These are phyloP conservation scores for Cyanistes caeruleus DNA, from an alignment of 2,113 vertebrate species.

Conservation along the genomic window DNA sequence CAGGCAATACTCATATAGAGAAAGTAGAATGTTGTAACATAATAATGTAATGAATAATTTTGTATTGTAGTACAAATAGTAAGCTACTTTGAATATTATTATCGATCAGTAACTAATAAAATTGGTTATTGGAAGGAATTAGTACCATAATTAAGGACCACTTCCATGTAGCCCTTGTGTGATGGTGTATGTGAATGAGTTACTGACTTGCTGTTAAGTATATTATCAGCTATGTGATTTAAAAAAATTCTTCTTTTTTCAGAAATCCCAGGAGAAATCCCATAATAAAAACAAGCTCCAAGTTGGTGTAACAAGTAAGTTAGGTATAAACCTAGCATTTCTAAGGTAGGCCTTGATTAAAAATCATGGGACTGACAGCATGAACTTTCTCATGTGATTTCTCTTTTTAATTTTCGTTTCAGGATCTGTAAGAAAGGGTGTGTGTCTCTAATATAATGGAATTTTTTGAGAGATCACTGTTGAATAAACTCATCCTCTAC, in stretches of 20 bases:
- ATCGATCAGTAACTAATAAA: neutral
- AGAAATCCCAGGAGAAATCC: slow-evolving; percentile 89
- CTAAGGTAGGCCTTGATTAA: neutral
- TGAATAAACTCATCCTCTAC: neutral
- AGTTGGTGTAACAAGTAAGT: slow-evolving; percentile 89
- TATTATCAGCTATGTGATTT: neutral
- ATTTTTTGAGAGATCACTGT: neutral
- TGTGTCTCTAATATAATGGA: neutral
- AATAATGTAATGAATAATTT: neutral
- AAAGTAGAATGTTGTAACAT: neutral
- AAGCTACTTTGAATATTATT: neutral
- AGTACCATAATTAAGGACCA: neutral
- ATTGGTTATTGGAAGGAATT: neutral
- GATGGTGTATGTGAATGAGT: neutral
- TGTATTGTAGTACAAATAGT: neutral
- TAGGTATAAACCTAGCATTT: neutral
- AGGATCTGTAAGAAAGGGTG: neutral
- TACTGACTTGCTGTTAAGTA: neutral
- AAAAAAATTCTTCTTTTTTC: slow-evolving; percentile 38
- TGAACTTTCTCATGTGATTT: neutral
- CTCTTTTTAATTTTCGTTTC: neutral
- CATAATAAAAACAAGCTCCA: slow-evolving; percentile 82
- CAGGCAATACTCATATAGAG: neutral
- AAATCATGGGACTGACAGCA: neutral
- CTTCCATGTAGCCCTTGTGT: neutral